These are phyloP conservation scores for Pseudomyrmex sp. DNA, from an alignment of 1,140 invertebrate genomes.

Conservation along the genomic window DNA sequence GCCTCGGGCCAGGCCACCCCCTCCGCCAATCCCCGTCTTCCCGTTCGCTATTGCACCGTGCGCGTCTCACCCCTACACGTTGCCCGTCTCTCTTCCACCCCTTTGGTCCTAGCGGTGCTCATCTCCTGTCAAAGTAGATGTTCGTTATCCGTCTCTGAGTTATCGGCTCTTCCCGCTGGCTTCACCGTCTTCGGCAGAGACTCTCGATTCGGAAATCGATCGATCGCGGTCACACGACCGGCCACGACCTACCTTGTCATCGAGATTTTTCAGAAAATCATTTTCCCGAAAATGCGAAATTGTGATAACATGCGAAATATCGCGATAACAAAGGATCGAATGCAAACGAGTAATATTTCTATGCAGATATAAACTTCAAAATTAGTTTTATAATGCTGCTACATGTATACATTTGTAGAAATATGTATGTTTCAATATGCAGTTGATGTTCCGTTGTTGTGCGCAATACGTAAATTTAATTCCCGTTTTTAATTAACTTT, in stretches of 20 bases:
- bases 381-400: constrained; percentile 40
- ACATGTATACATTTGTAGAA: constrained; percentile 20
- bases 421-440: constrained; percentile 15
- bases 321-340: background rate
- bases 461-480: constrained; percentile 49
- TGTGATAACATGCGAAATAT: background rate
- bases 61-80: background rate
- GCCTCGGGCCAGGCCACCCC: constrained; percentile 67
- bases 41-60: constrained; percentile 20
- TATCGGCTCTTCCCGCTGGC: constrained; percentile 48
- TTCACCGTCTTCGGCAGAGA: constrained; percentile 31
- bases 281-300: background rate
- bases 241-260: constrained; percentile 2
- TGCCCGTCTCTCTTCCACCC: background rate
- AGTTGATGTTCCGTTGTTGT: constrained; percentile 32
- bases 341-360: background rate
- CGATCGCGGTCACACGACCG: constrained; percentile 25
- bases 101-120: constrained; percentile 25
- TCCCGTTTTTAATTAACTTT: constrained; percentile 39
- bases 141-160: constrained; percentile 65
- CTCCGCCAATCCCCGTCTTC: background rate
- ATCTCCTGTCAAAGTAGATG: constrained; percentile 65
- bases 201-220: constrained; percentile 25
- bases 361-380: background rate
- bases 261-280: constrained; percentile 5